Percentiles rank a stretch among this genome's conserved stretches.
Evolutionary conservation across 2,888 invertebrate genomes (phyloP).

Genomic region (Chirona hameri): DNA sequence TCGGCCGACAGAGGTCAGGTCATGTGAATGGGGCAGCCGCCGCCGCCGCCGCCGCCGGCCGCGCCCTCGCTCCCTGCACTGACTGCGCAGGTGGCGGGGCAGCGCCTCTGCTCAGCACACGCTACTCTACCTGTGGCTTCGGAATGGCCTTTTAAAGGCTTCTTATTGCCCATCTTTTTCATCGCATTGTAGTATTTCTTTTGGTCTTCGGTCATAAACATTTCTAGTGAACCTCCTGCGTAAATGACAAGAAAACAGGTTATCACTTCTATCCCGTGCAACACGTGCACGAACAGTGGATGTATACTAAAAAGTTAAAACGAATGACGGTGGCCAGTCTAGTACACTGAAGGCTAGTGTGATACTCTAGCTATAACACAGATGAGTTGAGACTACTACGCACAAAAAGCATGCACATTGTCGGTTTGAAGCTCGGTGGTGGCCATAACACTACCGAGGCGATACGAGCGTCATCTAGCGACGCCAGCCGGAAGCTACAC

Average conservation of each 20-base stretch:
- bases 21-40: background rate
- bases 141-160: slow-evolving; percentile 98
- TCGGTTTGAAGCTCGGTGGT: background rate
- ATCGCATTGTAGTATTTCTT: slow-evolving; percentile 99
- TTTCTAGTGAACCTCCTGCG: slow-evolving; percentile 95
- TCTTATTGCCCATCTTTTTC: slow-evolving; percentile 99
- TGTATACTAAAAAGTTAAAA: background rate
- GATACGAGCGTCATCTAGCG: too few species aligned
- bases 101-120: too few species aligned
- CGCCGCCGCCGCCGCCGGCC: background rate
- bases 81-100: background rate
- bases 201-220: slow-evolving; percentile 99
- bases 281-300: background rate
- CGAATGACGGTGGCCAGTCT: background rate
- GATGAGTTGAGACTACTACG: background rate
- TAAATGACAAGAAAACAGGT: slow-evolving; percentile 40
- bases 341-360: background rate
- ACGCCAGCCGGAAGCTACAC: too few species aligned
- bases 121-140: slow-evolving; percentile 77
- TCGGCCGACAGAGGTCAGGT: too few species aligned
- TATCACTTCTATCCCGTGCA: background rate
- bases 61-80: too few species aligned
- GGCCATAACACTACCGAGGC: too few species aligned
- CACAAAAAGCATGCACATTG: background rate
- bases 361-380: background rate